Evolutionary conservation across 2,797 vertebrate species (phyloP).

Genomic region (Galaxias olidus): DNA sequence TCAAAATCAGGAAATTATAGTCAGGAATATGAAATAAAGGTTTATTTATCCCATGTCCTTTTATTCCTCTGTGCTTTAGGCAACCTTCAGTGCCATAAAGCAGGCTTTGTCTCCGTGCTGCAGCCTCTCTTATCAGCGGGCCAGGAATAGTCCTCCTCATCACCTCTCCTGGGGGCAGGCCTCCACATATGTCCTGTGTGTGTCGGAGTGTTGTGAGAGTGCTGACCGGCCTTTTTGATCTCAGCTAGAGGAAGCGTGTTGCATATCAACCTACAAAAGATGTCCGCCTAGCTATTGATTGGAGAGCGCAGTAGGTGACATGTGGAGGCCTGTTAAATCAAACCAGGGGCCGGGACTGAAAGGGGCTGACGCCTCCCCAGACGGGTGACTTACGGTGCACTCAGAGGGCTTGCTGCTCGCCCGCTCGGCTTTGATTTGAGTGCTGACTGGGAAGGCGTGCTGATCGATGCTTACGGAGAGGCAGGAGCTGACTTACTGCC

Average conservation of each 20-base stretch:
- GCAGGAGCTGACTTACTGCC: neutral
- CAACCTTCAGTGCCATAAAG: constrained; percentile 40
- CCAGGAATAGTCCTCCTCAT: constrained; percentile 22
- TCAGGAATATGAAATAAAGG: neutral
- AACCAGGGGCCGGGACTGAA: neutral
- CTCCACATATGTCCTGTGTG: too few relatives aligned
- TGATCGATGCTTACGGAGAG: neutral
- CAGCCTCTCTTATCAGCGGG: constrained; percentile 19
- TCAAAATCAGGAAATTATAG: neutral
- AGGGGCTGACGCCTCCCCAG: constrained; percentile 10
- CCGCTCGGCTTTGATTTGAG: constrained; percentile 9
- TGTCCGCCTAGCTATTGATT: constrained; percentile 9
- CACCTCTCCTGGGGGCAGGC: neutral
- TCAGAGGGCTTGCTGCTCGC: constrained; percentile 22
- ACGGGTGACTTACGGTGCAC: constrained; percentile 15
- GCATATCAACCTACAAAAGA: constrained; percentile 6
- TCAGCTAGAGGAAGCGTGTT: neutral
- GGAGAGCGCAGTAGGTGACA: constrained; percentile 2
- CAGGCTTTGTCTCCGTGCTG: constrained; percentile 27
- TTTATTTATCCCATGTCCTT: neutral
- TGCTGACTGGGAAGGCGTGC: constrained; percentile 6
- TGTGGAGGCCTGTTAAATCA: neutral
- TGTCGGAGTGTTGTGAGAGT: too few relatives aligned
- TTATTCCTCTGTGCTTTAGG: constrained; percentile 37
- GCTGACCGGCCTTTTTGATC: constrained; percentile 9